A percentile compares a stretch with the other conserved stretches of the same genome.
These are phyloP conservation scores for Malurus splendens DNA, from an alignment of 2,797 vertebrate species.

Conservation along the genomic window DNA sequence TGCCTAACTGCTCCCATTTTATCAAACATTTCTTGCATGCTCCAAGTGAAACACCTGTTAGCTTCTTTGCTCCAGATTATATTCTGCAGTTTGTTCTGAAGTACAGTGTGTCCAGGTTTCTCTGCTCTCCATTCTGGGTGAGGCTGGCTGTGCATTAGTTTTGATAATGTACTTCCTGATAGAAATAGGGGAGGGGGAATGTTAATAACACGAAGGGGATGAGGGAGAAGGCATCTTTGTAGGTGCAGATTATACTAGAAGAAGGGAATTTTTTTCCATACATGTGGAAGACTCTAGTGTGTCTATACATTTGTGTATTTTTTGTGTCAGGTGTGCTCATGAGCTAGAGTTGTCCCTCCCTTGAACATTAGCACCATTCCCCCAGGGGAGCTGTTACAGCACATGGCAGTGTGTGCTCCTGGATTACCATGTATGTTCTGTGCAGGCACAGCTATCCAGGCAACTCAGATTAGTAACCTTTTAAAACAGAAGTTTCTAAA, in stretches of 20 bases:
- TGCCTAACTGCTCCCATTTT: not conserved
- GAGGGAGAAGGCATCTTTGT: not conserved
- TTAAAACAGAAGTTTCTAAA: not conserved
- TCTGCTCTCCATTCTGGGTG: not conserved
- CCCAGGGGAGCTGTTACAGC: not conserved
- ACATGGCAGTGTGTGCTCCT: not conserved
- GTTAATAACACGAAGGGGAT: not conserved
- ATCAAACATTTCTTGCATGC: not conserved
- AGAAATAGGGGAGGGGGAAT: not conserved
- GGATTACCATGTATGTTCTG: not conserved
- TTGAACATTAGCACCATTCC: not conserved
- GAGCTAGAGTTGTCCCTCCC: not conserved
- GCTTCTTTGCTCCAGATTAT: not conserved
- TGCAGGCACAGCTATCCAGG: not conserved
- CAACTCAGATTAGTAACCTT: not conserved
- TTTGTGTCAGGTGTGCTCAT: fast-evolving
- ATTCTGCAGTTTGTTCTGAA: not conserved
- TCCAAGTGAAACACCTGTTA: not conserved
- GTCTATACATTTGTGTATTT: not conserved
- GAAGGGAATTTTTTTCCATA: not conserved
- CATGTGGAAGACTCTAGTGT: fast-evolving
- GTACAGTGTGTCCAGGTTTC: not conserved
- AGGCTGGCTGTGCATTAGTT: not conserved
- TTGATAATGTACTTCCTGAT: not conserved
- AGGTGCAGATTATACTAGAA: not conserved